Percentiles rank a stretch among this genome's conserved stretches.
phyloP scores from a whole-genome alignment of 1,140 invertebrate species.

The Lithobius niger region DNA sequence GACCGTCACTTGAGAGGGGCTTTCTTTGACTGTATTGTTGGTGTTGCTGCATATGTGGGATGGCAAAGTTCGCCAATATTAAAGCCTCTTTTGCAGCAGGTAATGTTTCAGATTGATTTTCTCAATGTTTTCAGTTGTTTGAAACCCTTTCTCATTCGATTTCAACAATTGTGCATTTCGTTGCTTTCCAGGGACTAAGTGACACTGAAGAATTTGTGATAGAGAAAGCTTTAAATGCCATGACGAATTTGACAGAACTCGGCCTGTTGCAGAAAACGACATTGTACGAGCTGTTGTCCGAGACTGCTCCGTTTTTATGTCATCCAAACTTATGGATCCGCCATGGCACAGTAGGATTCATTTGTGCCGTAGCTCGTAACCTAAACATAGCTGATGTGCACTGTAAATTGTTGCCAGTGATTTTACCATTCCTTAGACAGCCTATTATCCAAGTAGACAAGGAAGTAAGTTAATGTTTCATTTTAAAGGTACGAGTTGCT shows the following conservation, averaged over 20 bases:
- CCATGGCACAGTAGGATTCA: constrained; percentile 71
- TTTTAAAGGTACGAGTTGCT: too few species aligned
- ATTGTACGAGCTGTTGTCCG: constrained; percentile 66
- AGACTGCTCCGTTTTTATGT: constrained; percentile 70
- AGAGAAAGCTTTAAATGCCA: constrained; percentile 70
- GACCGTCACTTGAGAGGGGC: constrained; percentile 76
- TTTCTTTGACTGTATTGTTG: constrained; percentile 87
- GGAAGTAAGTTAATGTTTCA: constrained; percentile 31
- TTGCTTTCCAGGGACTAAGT: constrained; percentile 56
- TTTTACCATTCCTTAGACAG: constrained; percentile 63
- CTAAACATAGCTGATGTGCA: constrained; percentile 80
- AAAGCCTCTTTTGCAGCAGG: constrained; percentile 81
- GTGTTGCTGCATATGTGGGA: constrained; percentile 84
- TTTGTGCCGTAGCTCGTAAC: constrained; percentile 57
- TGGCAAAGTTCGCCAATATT: constrained; percentile 83
- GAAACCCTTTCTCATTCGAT: background rate
- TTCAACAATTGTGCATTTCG: constrained; percentile 12
- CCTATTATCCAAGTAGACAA: constrained; percentile 40
- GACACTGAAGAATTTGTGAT: constrained; percentile 93
- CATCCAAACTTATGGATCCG: constrained; percentile 54
- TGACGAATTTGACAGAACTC: constrained; percentile 67
- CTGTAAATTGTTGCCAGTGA: constrained; percentile 70
- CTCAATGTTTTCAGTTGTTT: background rate
- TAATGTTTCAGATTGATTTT: constrained; percentile 27
- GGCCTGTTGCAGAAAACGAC: constrained; percentile 75